phyloP scores from a whole-genome alignment of 2,113 vertebrate species.

The Psittacara wagleri region DNA sequence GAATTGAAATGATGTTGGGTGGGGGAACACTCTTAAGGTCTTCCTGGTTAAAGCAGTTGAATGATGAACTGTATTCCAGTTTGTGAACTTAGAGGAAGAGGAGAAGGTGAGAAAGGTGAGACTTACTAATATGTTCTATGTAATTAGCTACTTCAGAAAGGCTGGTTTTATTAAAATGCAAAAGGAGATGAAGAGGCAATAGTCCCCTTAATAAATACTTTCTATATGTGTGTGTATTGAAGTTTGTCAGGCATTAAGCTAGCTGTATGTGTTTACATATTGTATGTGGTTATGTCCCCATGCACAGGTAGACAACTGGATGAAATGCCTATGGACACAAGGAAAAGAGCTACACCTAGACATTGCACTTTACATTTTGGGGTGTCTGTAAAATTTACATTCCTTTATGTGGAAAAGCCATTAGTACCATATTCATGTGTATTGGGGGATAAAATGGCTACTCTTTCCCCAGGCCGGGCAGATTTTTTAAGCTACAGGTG shows the following conservation, averaged over 20 bases:
- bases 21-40: conserved; percentile 10
- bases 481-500: background rate
- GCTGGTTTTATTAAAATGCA: background rate
- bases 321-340: background rate
- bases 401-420: background rate
- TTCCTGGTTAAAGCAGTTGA: background rate
- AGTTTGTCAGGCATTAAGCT: background rate
- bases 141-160: background rate
- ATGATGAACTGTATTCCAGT: background rate
- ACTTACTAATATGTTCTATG: background rate
- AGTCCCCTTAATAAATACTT: background rate
- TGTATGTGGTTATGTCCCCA: background rate
- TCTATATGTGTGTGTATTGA: background rate
- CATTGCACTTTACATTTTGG: background rate
- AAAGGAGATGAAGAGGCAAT: background rate
- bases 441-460: background rate
- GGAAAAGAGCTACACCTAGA: background rate
- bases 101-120: background rate
- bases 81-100: background rate
- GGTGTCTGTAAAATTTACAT: background rate
- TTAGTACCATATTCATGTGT: background rate
- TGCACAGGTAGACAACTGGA: background rate
- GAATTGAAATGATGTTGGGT: conserved; percentile 30
- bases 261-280: background rate
- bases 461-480: background rate